Evolutionary conservation across 2,888 invertebrate genomes (phyloP), one percentile per base, ranked within the genome.

Genomic region (Aphelenchoides bicaudatus): DNA sequence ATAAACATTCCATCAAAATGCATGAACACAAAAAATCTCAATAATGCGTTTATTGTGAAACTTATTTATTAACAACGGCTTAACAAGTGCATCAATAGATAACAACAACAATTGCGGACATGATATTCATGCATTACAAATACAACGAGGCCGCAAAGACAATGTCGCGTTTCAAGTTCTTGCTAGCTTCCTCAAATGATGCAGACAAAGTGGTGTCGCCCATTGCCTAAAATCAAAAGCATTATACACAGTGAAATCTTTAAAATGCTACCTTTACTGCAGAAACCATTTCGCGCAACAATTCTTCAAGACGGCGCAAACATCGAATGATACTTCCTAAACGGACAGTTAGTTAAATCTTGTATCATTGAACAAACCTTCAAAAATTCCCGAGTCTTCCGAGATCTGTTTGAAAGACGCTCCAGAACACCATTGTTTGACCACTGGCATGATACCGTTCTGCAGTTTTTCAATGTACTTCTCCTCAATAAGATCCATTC

Each of bases 111-210:
- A 48, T 28, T 27, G 30, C 49, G 30, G 27, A 29, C 19, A 46
- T n/a, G 13, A 25, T 16, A 46, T 46, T 48, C 27, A n/a, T 34
- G 34, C 10, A 34, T 61, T 85, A 91, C 71, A 92, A 84, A 82
- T 98, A 98, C 53, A 98, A 85, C 81, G 93, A 94, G 58, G 96
- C 94, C 23, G 98, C 98, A 82, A 99, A 99, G n/a, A 98, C 90
- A 79, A 99, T 99, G 81, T 98, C 98, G 68, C 98, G 85, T 82
- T 98, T 99, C 58, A 98, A 86, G 65, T 89, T 82, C 75, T 66
- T 61, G 10, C 72, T 63, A 1, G 76, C 71, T 25, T 57, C 54
- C 39, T 74, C 73, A 51, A 78, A 73, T 38, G 88, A 88, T 68
- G 65, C 61, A 53, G 69, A 68, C 37, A 78, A 59, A 10, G 67